Conservation (phyloP, 2,888 invertebrate species). For the Uloborus plumipes region DNA sequence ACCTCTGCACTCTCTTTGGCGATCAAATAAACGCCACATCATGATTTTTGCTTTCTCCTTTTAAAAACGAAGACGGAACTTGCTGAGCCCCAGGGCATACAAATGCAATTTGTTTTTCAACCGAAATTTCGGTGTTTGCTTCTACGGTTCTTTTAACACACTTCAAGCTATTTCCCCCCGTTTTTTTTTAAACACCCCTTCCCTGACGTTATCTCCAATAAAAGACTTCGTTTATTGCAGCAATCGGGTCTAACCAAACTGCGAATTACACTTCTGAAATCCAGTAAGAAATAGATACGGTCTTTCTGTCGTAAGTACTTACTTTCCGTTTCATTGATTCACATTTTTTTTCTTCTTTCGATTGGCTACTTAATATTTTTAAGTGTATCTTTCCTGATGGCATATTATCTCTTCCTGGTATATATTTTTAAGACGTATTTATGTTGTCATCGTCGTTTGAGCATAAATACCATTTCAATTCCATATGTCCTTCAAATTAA, state of each 20-base stretch:
- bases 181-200: neutral
- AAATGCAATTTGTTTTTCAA: slow-evolving; percentile 63
- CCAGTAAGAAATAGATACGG: slow-evolving; percentile 27
- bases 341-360: slow-evolving; percentile 5
- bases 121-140: slow-evolving; percentile 52
- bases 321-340: slow-evolving; percentile 30
- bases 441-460: no score
- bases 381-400: neutral
- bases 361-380: no score
- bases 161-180: slow-evolving; percentile 6
- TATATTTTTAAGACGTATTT: no score
- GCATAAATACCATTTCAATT: no score
- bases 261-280: slow-evolving; percentile 46
- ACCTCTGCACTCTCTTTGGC: slow-evolving; percentile 44
- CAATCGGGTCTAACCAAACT: slow-evolving; percentile 33
- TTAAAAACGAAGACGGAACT: slow-evolving; percentile 39
- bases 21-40: slow-evolving; percentile 63
- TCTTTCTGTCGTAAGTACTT: neutral
- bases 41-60: slow-evolving; percentile 60
- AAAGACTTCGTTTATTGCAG: slow-evolving; percentile 21
- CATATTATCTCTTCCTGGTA: neutral
- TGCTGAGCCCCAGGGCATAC: slow-evolving; percentile 47
- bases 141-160: slow-evolving; percentile 56
- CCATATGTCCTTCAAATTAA: no score
- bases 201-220: slow-evolving; percentile 15